A percentile compares a stretch with the other conserved stretches of the same genome.
These are phyloP conservation scores for Campopleginae sp. DNA, from an alignment of 2,888 invertebrate genomes.

Conservation along the genomic window DNA sequence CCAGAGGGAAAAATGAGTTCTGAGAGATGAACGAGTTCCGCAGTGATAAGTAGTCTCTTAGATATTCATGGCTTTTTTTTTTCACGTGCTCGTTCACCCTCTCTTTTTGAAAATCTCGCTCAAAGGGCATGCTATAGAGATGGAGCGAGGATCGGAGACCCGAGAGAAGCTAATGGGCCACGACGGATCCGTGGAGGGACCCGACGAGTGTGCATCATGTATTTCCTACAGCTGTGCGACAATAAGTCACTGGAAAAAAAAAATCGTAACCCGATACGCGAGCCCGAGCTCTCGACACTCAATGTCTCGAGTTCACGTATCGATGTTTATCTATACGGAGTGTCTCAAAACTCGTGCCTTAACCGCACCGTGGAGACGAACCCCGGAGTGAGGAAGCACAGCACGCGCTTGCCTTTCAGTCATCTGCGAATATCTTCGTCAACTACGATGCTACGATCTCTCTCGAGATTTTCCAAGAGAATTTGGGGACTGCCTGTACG, in stretches of 20 bases:
- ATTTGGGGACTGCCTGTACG: neutral
- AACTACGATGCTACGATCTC: neutral
- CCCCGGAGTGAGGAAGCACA: neutral
- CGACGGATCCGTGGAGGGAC: conserved; percentile 63
- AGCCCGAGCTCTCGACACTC: conserved; percentile 54
- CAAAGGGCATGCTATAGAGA: conserved; percentile 36
- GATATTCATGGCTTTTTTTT: conserved; percentile 65
- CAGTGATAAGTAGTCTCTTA: conserved; percentile 62
- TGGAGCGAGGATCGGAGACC: conserved; percentile 48
- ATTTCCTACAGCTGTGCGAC: conserved; percentile 41
- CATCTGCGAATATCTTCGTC: neutral
- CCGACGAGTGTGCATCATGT: conserved; percentile 38
- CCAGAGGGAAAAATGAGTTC: conserved; percentile 11
- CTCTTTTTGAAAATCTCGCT: conserved; percentile 16
- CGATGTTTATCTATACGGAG: conserved; percentile 7
- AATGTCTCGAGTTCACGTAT: conserved; percentile 11
- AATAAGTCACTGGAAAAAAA: conserved; percentile 44
- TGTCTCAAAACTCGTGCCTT: neutral
- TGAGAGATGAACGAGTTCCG: conserved; percentile 36
- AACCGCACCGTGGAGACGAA: neutral
- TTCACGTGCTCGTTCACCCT: conserved; percentile 39
- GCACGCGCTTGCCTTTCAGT: neutral
- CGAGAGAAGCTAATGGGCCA: conserved; percentile 66
- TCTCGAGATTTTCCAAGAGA: neutral
- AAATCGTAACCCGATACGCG: conserved; percentile 56